Evolutionary conservation across 2,113 vertebrate genomes (phyloP).

Genomic region (human): GRCh38 chr13:97443001-97443500

Average conservation of each 20-base stretch:
- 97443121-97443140: neutral
- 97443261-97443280: conserved; percentile 8
- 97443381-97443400: conserved; percentile 16
- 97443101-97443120: neutral
- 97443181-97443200: neutral
- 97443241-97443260: conserved; percentile 53
- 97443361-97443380: neutral
- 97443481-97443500: too few species aligned
- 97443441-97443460: too few species aligned
- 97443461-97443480: too few species aligned
- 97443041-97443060: neutral
- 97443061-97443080: neutral
- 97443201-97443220: conserved; percentile 25
- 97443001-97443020: neutral
- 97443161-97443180: neutral
- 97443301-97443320: conserved; percentile 46
- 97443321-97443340: conserved; percentile 57
- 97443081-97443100: neutral
- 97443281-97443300: conserved; percentile 58
- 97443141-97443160: neutral
- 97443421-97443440: too few species aligned
- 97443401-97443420: neutral
- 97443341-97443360: conserved; percentile 33
- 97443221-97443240: conserved; percentile 44
- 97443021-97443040: neutral